These are phyloP conservation scores for Pantherophis guttatus DNA, from an alignment of 2,113 vertebrate genomes.

Conservation along the genomic window DNA sequence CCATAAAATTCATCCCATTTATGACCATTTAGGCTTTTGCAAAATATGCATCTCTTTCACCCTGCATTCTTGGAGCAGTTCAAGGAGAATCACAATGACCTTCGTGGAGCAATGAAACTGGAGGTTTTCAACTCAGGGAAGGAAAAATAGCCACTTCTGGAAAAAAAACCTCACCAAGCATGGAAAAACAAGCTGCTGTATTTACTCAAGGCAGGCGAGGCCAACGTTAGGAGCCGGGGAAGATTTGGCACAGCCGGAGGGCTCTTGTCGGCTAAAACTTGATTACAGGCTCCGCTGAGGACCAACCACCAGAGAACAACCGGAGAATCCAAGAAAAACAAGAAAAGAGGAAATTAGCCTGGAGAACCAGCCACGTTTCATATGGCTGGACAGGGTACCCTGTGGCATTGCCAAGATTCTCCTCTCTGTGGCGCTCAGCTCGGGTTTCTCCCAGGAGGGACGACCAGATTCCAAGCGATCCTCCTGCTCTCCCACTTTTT, in stretches of 20 bases:
- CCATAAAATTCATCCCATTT: background rate
- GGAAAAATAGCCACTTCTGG: background rate
- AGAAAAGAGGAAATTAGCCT: background rate
- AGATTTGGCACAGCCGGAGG: background rate
- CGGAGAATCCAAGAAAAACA: background rate
- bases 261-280: rapidly evolving
- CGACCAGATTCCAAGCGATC: background rate
- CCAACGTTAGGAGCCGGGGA: background rate
- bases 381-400: background rate
- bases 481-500: background rate
- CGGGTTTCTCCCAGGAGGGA: background rate
- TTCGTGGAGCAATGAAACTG: background rate
- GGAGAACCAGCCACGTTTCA: background rate
- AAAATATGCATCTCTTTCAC: background rate
- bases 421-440: background rate
- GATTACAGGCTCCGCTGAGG: rapidly evolving
- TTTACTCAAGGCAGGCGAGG: background rate
- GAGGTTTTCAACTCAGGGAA: background rate
- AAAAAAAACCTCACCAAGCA: background rate
- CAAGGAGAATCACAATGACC: background rate
- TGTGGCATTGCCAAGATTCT: background rate
- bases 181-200: background rate
- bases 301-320: slow-evolving; percentile 6
- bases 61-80: background rate
- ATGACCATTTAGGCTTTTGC: background rate